A percentile compares a stretch with the other conserved stretches of the same genome.
Conservation (phyloP, 2,113 vertebrate genomes). For the Mungos mungo region DNA sequence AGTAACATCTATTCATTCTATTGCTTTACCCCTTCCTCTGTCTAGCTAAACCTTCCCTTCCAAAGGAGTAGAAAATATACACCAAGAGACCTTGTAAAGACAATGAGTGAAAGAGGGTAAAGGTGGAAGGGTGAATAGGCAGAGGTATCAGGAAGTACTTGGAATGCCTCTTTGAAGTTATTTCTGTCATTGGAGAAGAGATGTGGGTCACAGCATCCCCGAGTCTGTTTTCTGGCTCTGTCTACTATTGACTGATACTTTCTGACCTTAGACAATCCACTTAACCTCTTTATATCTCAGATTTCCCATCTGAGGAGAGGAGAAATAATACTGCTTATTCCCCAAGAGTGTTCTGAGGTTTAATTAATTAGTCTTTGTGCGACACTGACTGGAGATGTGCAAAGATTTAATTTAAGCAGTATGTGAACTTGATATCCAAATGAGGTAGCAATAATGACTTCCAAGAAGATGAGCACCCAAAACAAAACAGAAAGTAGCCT, state of each 20-base stretch:
- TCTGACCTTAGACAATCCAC: constrained; percentile 70
- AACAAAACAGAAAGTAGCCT: not conserved
- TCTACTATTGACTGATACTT: constrained; percentile 68
- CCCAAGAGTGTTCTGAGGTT: constrained; percentile 70
- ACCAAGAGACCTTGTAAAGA: constrained; percentile 59
- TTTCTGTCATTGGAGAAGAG: constrained; percentile 7
- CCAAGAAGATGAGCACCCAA: not conserved
- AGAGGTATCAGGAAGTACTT: not conserved
- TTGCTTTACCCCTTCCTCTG: constrained; percentile 71
- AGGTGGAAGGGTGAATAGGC: constrained; percentile 45
- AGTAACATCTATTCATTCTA: constrained; percentile 59
- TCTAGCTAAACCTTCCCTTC: constrained; percentile 73
- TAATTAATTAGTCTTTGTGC: constrained; percentile 76
- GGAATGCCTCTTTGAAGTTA: not conserved
- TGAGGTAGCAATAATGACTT: constrained; percentile 53
- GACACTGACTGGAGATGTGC: constrained; percentile 49
- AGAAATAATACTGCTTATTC: constrained; percentile 65
- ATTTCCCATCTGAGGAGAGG: constrained; percentile 65
- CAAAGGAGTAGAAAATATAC: constrained; percentile 55
- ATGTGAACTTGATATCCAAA: constrained; percentile 60
- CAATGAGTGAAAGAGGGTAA: constrained; percentile 35
- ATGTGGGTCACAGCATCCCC: not conserved
- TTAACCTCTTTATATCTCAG: constrained; percentile 72
- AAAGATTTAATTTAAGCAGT: constrained; percentile 71
- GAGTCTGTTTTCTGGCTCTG: constrained; percentile 18